Conservation (phyloP, 1,140 invertebrate species). For the Lepidotrigona ventralis region DNA sequence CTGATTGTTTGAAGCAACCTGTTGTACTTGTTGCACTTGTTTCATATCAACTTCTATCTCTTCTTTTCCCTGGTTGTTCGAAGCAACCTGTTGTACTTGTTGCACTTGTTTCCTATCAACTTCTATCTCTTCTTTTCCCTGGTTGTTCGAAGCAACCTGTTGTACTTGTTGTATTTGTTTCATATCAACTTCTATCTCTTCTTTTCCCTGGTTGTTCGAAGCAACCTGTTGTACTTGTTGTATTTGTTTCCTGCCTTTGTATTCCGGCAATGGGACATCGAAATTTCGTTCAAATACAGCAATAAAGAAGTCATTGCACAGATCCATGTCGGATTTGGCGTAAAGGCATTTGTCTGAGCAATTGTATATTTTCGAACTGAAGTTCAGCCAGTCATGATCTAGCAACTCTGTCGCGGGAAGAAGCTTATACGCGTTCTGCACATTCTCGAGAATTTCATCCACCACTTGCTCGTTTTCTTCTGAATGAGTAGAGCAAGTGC, state of each 20-base stretch:
- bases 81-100: too few species aligned
- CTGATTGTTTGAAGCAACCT: too few species aligned
- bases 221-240: too few species aligned
- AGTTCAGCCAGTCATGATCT: conserved; percentile 84
- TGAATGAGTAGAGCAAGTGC: conserved; percentile 94
- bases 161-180: background rate
- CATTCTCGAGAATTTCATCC: conserved; percentile 82
- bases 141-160: too few species aligned
- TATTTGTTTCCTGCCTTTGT: conserved; percentile 4
- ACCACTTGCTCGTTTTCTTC: conserved; percentile 97
- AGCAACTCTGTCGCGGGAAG: conserved; percentile 82
- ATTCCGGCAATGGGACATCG: conserved; percentile 64
- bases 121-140: too few species aligned
- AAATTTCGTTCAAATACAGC: conserved; percentile 89
- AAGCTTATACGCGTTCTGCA: conserved; percentile 83
- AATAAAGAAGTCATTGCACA: conserved; percentile 96
- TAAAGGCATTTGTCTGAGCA: conserved; percentile 88
- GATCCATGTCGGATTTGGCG: conserved; percentile 86
- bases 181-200: background rate
- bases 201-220: too few species aligned
- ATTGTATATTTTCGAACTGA: conserved; percentile 84
- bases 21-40: too few species aligned
- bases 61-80: too few species aligned
- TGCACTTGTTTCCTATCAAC: background rate
- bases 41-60: too few species aligned